Evolutionary conservation across 2,888 invertebrate species (phyloP).

Genomic region (Leptinotarsa peninsularis): DNA sequence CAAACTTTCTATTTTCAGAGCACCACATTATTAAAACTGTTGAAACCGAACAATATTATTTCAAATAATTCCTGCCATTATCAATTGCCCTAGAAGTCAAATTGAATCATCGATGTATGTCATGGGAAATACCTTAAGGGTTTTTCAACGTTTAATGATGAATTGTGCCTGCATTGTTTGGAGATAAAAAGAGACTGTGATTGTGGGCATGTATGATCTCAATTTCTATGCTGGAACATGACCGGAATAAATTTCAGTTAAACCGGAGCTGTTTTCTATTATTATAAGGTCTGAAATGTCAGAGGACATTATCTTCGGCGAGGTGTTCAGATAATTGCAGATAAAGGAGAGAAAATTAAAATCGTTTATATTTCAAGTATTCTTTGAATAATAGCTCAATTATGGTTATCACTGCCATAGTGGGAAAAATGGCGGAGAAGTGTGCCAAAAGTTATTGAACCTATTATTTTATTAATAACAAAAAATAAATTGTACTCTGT

Average conservation of each 20-base stretch:
- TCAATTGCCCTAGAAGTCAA: background rate
- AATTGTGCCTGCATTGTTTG: constrained; percentile 20
- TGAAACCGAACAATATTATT: background rate
- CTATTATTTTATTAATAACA: too few species aligned
- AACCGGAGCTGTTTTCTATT: background rate
- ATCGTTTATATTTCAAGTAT: too few species aligned
- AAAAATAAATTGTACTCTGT: too few species aligned
- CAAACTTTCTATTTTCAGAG: too few species aligned
- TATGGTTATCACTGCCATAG: too few species aligned
- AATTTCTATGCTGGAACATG: background rate
- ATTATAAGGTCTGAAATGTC: background rate
- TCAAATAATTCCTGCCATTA: background rate
- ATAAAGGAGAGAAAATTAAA: too few species aligned
- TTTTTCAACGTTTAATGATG: constrained; percentile 11
- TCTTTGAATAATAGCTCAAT: too few species aligned
- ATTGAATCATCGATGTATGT: constrained; percentile 5
- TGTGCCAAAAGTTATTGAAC: too few species aligned
- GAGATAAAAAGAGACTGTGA: constrained; percentile 18
- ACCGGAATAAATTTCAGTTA: constrained; percentile 5
- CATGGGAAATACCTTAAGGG: constrained; percentile 20
- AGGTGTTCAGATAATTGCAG: background rate
- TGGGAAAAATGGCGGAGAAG: too few species aligned
- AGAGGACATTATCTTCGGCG: background rate
- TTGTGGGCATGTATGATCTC: constrained; percentile 19
- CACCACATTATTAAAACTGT: background rate